A percentile compares a stretch with the other conserved stretches of the same genome.
phyloP scores from a whole-genome alignment of 2,888 invertebrate species.

The Synergus japonicus region DNA sequence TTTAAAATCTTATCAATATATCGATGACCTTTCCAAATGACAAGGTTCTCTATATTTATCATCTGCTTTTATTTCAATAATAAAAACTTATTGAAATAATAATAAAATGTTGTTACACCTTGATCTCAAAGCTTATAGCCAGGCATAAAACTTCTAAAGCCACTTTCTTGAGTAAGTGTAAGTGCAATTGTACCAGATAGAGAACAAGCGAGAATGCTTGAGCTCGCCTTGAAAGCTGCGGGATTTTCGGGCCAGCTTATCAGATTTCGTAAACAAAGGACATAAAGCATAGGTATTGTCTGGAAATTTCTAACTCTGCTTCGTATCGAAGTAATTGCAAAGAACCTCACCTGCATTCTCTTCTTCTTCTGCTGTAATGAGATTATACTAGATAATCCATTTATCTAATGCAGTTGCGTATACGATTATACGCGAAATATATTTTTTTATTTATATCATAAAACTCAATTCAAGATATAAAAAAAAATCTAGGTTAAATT shows the following conservation, averaged over 20 bases:
- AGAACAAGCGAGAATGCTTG: constrained; percentile 47
- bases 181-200: not conserved
- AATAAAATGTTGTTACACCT: not conserved
- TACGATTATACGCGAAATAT: not conserved
- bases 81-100: too few species aligned
- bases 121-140: not conserved
- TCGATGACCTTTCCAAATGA: too few species aligned
- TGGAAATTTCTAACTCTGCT: constrained; percentile 50
- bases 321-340: constrained; percentile 48
- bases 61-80: too few species aligned
- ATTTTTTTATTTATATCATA: not conserved
- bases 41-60: too few species aligned
- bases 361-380: constrained; percentile 45
- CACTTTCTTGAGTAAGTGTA: not conserved
- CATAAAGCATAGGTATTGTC: constrained; percentile 49
- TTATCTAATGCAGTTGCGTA: constrained; percentile 28
- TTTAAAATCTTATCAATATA: too few species aligned
- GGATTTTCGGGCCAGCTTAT: constrained; percentile 54
- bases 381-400: constrained; percentile 45
- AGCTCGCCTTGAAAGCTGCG: constrained; percentile 53
- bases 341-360: constrained; percentile 47
- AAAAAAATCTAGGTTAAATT: too few species aligned
- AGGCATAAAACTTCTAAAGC: not conserved
- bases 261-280: constrained; percentile 54
- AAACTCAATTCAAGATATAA: too few species aligned